Evolutionary conservation across 2,797 vertebrate genomes (phyloP).

Genomic region (Zenarchopterus dispar): DNA sequence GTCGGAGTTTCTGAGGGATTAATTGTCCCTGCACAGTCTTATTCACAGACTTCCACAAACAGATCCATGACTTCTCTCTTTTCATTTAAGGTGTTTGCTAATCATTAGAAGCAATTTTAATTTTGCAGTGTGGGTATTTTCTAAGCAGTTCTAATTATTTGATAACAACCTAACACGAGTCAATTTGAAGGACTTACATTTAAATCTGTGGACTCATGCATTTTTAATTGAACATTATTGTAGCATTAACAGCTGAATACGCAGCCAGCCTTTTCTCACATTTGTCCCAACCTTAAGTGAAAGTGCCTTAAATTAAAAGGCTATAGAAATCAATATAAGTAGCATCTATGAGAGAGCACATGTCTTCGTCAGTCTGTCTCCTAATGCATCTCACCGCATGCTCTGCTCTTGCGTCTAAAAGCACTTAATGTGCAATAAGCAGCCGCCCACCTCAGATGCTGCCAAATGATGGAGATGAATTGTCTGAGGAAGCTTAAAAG

Average conservation of each 20-base stretch:
- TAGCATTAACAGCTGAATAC: slow-evolving; percentile 85
- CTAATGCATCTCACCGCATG: slow-evolving; percentile 72
- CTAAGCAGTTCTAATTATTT: slow-evolving; percentile 91
- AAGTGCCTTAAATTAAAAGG: slow-evolving; percentile 84
- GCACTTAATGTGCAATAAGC: slow-evolving; percentile 75
- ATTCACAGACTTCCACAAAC: slow-evolving; percentile 86
- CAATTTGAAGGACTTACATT: slow-evolving; percentile 78
- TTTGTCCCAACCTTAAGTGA: slow-evolving; percentile 75
- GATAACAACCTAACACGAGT: slow-evolving; percentile 86
- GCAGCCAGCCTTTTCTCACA: slow-evolving; percentile 73
- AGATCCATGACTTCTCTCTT: slow-evolving; percentile 85
- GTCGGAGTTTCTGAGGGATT: slow-evolving; percentile 87
- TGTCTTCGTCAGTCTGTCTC: slow-evolving; percentile 61
- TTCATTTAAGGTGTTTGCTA: slow-evolving; percentile 82
- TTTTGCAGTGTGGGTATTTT: slow-evolving; percentile 76
- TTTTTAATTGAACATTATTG: slow-evolving; percentile 93
- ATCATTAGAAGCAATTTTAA: slow-evolving; percentile 89
- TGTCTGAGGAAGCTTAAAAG: slow-evolving; percentile 74
- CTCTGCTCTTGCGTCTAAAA: slow-evolving; percentile 68
- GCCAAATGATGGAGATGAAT: slow-evolving; percentile 62
- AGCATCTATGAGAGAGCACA: slow-evolving; percentile 69
- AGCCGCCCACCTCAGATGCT: slow-evolving; percentile 62
- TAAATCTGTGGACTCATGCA: slow-evolving; percentile 85
- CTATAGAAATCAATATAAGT: slow-evolving; percentile 80
- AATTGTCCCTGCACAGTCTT: slow-evolving; percentile 88